phyloP scores from a whole-genome alignment of 2,888 invertebrate genomes.

The Chironomus tentans region DNA sequence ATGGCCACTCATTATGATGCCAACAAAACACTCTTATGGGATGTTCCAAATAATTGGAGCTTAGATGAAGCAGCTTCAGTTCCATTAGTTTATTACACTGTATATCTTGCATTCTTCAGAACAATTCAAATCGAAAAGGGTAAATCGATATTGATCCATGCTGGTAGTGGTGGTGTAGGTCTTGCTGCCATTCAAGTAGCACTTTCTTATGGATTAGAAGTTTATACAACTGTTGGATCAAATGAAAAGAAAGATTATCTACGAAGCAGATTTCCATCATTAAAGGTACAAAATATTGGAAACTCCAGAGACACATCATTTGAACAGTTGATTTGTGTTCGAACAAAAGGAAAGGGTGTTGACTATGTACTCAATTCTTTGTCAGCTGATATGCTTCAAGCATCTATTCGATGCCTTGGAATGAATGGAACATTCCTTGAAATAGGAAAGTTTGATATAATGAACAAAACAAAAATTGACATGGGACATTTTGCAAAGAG shows the following conservation, averaged over 20 bases:
- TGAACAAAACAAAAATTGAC: conserved; percentile 54
- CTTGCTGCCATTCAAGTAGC: conserved; percentile 60
- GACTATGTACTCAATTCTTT: conserved; percentile 77
- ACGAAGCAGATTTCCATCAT: conserved; percentile 38
- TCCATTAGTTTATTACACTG: conserved; percentile 60
- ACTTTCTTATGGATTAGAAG: conserved; percentile 48
- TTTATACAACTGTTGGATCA: conserved; percentile 55
- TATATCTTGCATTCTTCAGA: conserved; percentile 42
- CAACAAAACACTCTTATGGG: conserved; percentile 51
- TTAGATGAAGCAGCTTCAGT: conserved; percentile 61
- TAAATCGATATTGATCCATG: conserved; percentile 39
- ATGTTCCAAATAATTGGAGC: conserved; percentile 55
- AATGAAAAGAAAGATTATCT: conserved; percentile 50
- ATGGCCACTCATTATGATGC: conserved; percentile 39
- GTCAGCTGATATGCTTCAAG: conserved; percentile 72
- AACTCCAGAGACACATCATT: conserved; percentile 73
- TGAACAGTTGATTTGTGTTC: conserved; percentile 64
- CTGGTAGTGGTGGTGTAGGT: conserved; percentile 55
- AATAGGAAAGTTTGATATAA: conserved; percentile 70
- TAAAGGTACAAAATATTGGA: conserved; percentile 54
- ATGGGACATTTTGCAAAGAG: conserved; percentile 46
- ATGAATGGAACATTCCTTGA: conserved; percentile 61
- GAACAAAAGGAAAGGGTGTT: conserved; percentile 72
- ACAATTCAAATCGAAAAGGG: conserved; percentile 39
- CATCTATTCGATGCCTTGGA: conserved; percentile 47